Conservation (phyloP, 2,888 invertebrate species). For the Choristoneura rosaceana region DNA sequence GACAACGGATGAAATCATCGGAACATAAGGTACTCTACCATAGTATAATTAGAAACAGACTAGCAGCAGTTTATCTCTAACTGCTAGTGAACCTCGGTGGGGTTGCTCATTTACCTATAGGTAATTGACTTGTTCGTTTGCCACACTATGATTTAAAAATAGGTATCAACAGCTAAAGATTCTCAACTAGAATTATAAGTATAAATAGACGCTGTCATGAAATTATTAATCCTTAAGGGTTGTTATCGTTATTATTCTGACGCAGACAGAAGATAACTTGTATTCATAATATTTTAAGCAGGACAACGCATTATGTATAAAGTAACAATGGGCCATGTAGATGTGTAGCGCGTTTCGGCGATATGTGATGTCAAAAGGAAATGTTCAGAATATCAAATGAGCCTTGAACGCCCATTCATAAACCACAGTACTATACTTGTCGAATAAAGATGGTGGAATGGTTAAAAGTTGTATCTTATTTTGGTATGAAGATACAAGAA, state of each 20-base stretch:
- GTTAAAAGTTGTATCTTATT: not conserved
- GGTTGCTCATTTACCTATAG: too few species aligned
- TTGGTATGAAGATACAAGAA: not conserved
- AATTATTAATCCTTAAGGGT: too few species aligned
- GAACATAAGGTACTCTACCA: too few species aligned
- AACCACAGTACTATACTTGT: slow-evolving; percentile 54
- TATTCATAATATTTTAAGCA: slow-evolving; percentile 11
- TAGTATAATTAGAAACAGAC: too few species aligned
- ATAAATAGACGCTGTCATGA: too few species aligned
- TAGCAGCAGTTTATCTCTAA: too few species aligned
- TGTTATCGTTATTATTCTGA: not conserved
- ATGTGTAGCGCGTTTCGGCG: slow-evolving; percentile 35
- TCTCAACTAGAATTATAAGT: too few species aligned
- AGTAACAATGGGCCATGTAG: slow-evolving; percentile 38
- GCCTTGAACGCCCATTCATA: slow-evolving; percentile 50
- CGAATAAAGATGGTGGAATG: slow-evolving; percentile 48
- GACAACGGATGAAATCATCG: too few species aligned
- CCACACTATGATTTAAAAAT: too few species aligned
- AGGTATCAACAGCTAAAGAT: too few species aligned
- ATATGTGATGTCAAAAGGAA: slow-evolving; percentile 38
- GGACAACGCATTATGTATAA: slow-evolving; percentile 1
- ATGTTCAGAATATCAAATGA: slow-evolving; percentile 41
- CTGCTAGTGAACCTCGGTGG: too few species aligned
- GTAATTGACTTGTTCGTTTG: too few species aligned
- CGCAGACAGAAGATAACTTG: not conserved